Evolutionary conservation across 2,113 vertebrate species (phyloP), one percentile per base, ranked within the genome.

Genomic region (Triplophysa dalaica): DNA sequence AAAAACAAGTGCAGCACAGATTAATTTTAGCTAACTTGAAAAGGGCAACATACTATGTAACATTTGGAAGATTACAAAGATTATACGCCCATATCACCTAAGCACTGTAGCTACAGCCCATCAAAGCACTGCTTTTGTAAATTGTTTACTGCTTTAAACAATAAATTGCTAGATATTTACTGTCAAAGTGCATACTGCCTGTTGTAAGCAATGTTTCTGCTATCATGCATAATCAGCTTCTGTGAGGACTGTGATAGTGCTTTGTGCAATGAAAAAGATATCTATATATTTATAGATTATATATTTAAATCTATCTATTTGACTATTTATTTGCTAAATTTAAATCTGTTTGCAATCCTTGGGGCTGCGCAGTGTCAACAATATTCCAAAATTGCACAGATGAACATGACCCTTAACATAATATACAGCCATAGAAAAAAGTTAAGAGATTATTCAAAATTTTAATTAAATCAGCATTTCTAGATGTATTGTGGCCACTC

Each of bases 51-150:
- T n/a, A 66, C 19, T 21, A 67, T 45, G 43, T 45, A 29, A 29
- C 8, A 70, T 70, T 70, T 70, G 24, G 8, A 54, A 29, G 24
- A 70, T 33, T 70, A 70, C 21, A 69, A 24, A 50, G 66, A 69
- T 48, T 19, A n/a, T 33, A 38, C 33, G 7, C 48, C 12, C 4
- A 26, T 10, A 70, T 52, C 48, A 13, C 48, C 14, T 50, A 50
- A 50, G 48, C 48, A 50, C 48, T 50, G 48, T 50, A 50, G 48
- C 12, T 50, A 50, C 48, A 50, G 11, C 48, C 48, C 48, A 50
- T 50, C 33, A 38, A 38, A 38, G 33, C 33, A 38, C 5, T 38
- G 33, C 33, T 38, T 38, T 38, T 38, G 33, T 6, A 33, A 48
- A 2, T 13, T 2, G 8, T 38, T 21, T 2, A 21, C 19, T 3